Base-by-base conservation (phyloP, 2,113 vertebrate genomes). In the Eublepharis macularius region DNA sequence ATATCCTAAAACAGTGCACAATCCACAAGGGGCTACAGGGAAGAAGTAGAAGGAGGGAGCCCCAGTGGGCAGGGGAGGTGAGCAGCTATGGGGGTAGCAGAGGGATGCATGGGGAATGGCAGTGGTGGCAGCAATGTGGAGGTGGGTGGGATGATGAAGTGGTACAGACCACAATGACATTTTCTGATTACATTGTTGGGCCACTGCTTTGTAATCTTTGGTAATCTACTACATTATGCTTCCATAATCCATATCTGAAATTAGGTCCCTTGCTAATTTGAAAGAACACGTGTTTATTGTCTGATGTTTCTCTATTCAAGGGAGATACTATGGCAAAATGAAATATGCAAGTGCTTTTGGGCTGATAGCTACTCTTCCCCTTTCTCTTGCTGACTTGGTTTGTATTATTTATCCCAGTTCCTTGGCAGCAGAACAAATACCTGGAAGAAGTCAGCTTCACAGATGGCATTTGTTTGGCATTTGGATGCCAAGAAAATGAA, bases 351-450 rank as follows among this genome's bases (percentile, higher is more conserved):
- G 43, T 51, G 68, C 47, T 39, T 72, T 36, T 13, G 49, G 49
- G 34, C 8, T 39, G 69, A 41, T 51, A 43, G 21, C 80, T 68
- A 19, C 79, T 34, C 36, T 54, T 68, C 47, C 69, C 11, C 36
- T 72, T 60, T 51, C 63, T 76, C 34, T 70, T 78, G 47, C 13
- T 80, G 57, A 47, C 17, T 78, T 78, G 66, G 36, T 47, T 21
- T 13, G 5, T 43, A 21, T 36, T 47, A 47, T 85, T 80, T 85
- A 39, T 49, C 47, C 41, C 3, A 78, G n/a, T 36, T 85, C 66
- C 84, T 80, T 80, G 76, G 76, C 76, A 72, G 72, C 14, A 3
- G 66, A 70, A 57, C 76, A 85, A 80, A 85, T 80, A 85, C 76
- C 84, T 85, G 84, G 43, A 63, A 60, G 68, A 80, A 60, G 68